Conservation (phyloP, 2,888 invertebrate genomes). For the Apamea epomidion region DNA sequence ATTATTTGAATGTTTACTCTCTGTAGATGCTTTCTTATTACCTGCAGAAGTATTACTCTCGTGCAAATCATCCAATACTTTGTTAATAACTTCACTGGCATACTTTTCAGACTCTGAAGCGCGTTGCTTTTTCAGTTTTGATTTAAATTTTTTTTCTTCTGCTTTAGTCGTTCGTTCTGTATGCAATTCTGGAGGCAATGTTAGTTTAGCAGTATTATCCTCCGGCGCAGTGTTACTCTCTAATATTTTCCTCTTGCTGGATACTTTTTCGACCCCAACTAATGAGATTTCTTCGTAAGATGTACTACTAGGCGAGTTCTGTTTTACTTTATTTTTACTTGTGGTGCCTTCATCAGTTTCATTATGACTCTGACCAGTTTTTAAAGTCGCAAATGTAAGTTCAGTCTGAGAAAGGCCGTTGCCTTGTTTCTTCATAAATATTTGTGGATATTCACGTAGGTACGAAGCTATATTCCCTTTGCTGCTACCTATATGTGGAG, state of each 20-base stretch:
- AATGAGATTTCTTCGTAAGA: constrained; percentile 39
- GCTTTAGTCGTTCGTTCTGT: constrained; percentile 5
- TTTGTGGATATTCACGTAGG: constrained; percentile 84
- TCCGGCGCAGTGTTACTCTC: constrained; percentile 2
- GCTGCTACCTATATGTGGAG: constrained; percentile 77
- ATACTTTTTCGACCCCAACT: constrained; percentile 25
- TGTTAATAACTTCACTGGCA: constrained; percentile 17
- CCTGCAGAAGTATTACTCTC: neutral
- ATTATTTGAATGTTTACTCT: neutral
- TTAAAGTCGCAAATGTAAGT: constrained; percentile 37
- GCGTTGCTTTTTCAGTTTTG: constrained; percentile 4
- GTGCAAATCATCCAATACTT: constrained; percentile 5
- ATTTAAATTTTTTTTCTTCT: constrained; percentile 1
- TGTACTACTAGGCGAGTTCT: constrained; percentile 4
- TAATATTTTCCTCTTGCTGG: constrained; percentile 39
- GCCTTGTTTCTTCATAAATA: constrained; percentile 81
- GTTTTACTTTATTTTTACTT: constrained; percentile 17
- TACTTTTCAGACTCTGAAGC: constrained; percentile 7
- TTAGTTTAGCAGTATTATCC: constrained; percentile 20
- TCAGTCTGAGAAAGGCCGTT: constrained; percentile 69
- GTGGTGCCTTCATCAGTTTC: constrained; percentile 37
- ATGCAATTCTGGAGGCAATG: constrained; percentile 4
- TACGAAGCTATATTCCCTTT: constrained; percentile 80
- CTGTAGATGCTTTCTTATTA: neutral
- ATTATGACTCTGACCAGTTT: constrained; percentile 34